phyloP scores from a whole-genome alignment of 2,888 invertebrate genomes.

The Pollenia labialis region DNA sequence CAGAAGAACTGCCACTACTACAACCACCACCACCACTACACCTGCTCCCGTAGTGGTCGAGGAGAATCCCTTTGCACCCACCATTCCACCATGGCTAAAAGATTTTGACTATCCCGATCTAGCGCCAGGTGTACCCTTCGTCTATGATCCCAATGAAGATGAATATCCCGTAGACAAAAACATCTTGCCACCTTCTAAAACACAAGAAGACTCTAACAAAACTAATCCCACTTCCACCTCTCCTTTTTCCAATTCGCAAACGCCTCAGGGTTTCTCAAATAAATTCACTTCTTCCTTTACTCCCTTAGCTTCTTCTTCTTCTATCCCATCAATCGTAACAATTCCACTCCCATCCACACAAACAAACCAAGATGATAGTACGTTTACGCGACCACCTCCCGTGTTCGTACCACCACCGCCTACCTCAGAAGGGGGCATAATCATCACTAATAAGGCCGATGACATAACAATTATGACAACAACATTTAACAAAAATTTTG shows the following conservation, averaged over 20 bases:
- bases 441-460: constrained; percentile 58
- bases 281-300: constrained; percentile 70
- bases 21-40: constrained; percentile 74
- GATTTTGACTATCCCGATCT: constrained; percentile 82
- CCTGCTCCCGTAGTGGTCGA: constrained; percentile 71
- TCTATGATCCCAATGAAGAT: constrained; percentile 74
- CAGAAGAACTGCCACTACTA: constrained; percentile 38
- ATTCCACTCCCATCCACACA: constrained; percentile 81
- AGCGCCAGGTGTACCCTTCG: constrained; percentile 82
- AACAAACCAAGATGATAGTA: constrained; percentile 70
- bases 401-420: constrained; percentile 78
- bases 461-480: constrained; percentile 72
- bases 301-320: constrained; percentile 75
- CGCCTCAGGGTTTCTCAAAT: constrained; percentile 74
- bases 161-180: constrained; percentile 71
- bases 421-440: constrained; percentile 55
- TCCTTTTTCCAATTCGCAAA: constrained; percentile 69
- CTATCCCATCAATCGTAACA: constrained; percentile 79
- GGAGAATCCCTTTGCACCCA: constrained; percentile 80
- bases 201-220: constrained; percentile 66
- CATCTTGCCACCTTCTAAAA: constrained; percentile 74
- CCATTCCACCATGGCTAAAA: constrained; percentile 81
- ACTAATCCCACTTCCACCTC: constrained; percentile 65
- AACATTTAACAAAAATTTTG: constrained; percentile 81
- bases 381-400: constrained; percentile 75